These are phyloP conservation scores for Typhlichthys subterraneus DNA, from an alignment of 2,797 vertebrate species.

Conservation along the genomic window DNA sequence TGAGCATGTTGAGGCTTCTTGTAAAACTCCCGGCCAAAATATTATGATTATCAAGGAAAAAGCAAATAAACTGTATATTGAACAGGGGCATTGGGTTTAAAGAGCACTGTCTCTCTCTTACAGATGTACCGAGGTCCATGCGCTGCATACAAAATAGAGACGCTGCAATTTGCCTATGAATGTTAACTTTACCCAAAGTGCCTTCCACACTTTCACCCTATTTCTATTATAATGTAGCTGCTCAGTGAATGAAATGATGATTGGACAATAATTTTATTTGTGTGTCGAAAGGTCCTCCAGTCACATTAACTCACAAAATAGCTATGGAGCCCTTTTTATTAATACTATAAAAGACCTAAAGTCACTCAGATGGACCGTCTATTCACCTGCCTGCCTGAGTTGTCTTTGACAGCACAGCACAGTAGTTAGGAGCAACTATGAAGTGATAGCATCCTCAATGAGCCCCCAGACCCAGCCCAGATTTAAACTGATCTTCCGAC, in stretches of 20 bases:
- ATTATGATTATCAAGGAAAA: constrained; percentile 37
- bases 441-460: no score
- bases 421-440: no score
- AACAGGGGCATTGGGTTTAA: constrained; percentile 32
- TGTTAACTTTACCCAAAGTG: constrained; percentile 31
- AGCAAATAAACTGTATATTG: neutral
- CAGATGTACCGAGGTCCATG: constrained; percentile 59
- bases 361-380: no score
- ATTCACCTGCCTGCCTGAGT: no score
- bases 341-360: no score
- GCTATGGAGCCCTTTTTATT: neutral
- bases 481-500: neutral
- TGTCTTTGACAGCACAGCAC: no score
- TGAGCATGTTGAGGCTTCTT: constrained; percentile 34
- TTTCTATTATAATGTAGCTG: neutral
- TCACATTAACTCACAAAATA: neutral
- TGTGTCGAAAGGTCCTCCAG: constrained; percentile 2
- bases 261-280: constrained; percentile 33
- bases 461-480: neutral
- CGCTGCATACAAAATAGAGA: constrained; percentile 49
- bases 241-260: constrained; percentile 26
- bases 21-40: constrained; percentile 38
- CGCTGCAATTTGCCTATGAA: constrained; percentile 50
- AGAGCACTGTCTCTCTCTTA: constrained; percentile 30
- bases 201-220: constrained; percentile 31